Percentiles rank a stretch among this genome's conserved stretches.
Conservation (phyloP, 2,113 vertebrate species). For the Rhea americana region DNA sequence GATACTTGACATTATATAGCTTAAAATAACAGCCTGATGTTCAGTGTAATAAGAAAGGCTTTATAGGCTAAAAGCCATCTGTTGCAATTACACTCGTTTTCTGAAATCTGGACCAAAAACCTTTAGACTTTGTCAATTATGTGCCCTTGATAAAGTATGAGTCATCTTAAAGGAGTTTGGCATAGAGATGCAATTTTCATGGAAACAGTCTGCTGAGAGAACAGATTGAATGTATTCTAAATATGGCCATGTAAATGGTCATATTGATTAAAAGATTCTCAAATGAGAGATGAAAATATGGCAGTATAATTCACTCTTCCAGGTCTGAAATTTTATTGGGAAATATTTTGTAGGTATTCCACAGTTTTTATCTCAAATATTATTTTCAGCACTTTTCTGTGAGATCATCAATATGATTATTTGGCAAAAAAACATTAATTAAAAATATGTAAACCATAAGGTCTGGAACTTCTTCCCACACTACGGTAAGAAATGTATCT, state of each 20-base stretch:
- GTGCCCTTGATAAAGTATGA: slow-evolving; percentile 23
- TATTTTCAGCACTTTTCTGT: slow-evolving; percentile 1
- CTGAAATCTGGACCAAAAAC: slow-evolving; percentile 1
- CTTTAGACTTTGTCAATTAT: slow-evolving; percentile 6
- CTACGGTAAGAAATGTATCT: background rate
- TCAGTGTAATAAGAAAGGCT: background rate
- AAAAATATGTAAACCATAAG: background rate
- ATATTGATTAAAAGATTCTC: slow-evolving; percentile 1
- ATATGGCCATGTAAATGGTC: slow-evolving; percentile 7
- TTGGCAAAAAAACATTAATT: slow-evolving; percentile 35
- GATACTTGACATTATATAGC: background rate
- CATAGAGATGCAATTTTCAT: background rate
- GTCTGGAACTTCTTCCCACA: slow-evolving; percentile 54
- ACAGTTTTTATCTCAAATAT: background rate
- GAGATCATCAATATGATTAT: slow-evolving; percentile 14
- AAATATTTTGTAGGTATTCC: background rate
- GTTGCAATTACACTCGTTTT: background rate
- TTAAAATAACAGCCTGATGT: background rate
- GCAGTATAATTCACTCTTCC: background rate
- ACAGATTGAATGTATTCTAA: slow-evolving; percentile 26
- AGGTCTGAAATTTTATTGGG: background rate
- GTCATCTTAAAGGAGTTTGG: slow-evolving; percentile 39
- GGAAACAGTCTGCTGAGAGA: slow-evolving; percentile 7
- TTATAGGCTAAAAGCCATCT: background rate
- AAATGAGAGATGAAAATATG: background rate